These are phyloP conservation scores for Ptilonorhynchus violaceus DNA, from an alignment of 2,113 vertebrate genomes.

Conservation along the genomic window DNA sequence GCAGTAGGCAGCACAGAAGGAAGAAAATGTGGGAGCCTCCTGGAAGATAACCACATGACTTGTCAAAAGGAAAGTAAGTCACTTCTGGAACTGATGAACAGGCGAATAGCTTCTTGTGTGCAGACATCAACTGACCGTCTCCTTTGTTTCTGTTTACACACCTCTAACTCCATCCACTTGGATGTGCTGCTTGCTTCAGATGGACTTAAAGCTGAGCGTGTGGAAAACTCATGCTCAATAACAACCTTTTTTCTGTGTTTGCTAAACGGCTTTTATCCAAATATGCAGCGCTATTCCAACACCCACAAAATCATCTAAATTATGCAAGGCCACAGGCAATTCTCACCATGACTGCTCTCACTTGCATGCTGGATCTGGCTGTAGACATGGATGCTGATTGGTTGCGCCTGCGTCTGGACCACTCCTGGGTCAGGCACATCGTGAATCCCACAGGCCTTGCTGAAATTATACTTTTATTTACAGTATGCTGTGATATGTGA, in stretches of 20 bases:
- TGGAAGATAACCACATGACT: not conserved
- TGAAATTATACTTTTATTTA: not conserved
- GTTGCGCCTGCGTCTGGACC: not conserved
- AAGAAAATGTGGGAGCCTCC: not conserved
- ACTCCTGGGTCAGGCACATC: not conserved
- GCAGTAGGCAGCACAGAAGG: not conserved
- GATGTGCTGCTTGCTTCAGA: not conserved
- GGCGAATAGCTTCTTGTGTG: not conserved
- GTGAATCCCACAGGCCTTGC: not conserved
- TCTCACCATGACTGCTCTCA: not conserved
- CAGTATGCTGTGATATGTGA: not conserved
- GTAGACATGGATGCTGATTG: not conserved
- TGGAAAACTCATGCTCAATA: not conserved
- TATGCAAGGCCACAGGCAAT: not conserved
- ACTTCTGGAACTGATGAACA: not conserved
- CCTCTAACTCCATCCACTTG: not conserved
- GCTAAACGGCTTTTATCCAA: not conserved
- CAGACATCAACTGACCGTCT: not conserved
- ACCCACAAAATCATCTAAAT: not conserved
- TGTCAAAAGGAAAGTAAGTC: not conserved
- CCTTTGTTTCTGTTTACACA: not conserved
- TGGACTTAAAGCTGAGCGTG: rapidly evolving
- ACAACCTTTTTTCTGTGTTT: not conserved
- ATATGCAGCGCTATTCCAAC: not conserved
- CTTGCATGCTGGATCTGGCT: not conserved